A percentile compares a stretch with the other conserved stretches of the same genome.
These are phyloP conservation scores for Liopterus haemorrhoidalis DNA, from an alignment of 2,888 invertebrate species.

Conservation along the genomic window DNA sequence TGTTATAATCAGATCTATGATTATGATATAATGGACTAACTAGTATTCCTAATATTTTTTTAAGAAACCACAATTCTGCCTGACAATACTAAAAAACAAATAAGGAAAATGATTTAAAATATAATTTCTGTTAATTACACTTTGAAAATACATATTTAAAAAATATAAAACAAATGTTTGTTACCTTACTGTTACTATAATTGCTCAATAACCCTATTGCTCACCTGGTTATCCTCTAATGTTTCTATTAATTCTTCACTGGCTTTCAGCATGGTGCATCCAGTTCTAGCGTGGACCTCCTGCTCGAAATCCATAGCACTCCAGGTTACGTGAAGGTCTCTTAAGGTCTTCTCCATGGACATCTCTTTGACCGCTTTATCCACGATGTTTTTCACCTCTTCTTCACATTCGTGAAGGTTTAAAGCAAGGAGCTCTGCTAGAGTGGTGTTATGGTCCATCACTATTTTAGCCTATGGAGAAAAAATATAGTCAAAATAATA, in stretches of 20 bases:
- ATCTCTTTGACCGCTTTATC: conserved; percentile 98
- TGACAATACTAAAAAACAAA: no score
- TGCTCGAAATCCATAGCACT: conserved; percentile 88
- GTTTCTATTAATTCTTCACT: conserved; percentile 96
- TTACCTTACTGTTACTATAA: no score
- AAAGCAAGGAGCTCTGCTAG: conserved; percentile 84
- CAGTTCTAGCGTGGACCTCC: conserved; percentile 81
- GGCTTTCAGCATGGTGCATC: conserved; percentile 77
- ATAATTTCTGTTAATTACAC: no score
- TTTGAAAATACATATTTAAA: no score
- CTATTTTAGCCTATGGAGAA: conserved; percentile 72
- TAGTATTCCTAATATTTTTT: no score
- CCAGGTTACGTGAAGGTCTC: conserved; percentile 88
- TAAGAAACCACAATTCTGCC: no score
- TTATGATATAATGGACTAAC: no score
- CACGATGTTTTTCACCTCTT: conserved; percentile 94
- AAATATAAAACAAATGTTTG: no score
- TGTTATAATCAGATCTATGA: no score
- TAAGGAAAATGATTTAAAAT: no score
- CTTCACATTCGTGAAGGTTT: conserved; percentile 94
- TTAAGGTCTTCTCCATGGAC: conserved; percentile 94
- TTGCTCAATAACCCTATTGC: conserved; percentile 6
- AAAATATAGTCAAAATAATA: not conserved
- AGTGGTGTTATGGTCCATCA: conserved; percentile 89
- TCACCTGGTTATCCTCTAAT: conserved; percentile 92